Percentiles rank a stretch among this genome's conserved stretches.
phyloP scores from a whole-genome alignment of 2,797 vertebrate species.

The Chelmon rostratus region DNA sequence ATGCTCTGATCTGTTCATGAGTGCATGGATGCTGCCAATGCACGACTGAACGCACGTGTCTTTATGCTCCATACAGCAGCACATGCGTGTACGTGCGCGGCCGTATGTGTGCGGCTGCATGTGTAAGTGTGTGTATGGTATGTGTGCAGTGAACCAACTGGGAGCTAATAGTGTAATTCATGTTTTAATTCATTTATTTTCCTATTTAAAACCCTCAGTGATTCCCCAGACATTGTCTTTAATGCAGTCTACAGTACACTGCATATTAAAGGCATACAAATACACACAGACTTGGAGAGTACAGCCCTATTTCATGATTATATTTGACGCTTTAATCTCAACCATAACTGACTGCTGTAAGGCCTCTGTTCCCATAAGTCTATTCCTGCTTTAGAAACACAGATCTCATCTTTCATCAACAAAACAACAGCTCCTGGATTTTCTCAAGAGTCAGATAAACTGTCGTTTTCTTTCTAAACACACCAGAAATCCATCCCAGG shows the following conservation, averaged over 20 bases:
- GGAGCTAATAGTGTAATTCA: constrained; percentile 39
- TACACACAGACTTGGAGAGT: constrained; percentile 26
- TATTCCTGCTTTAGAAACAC: constrained; percentile 11
- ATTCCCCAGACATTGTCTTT: constrained; percentile 36
- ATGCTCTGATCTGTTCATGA: constrained; percentile 36
- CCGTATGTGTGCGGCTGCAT: not conserved
- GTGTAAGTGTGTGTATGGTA: constrained; percentile 7
- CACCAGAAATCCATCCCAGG: not conserved
- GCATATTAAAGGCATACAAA: constrained; percentile 34
- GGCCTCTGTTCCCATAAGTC: constrained; percentile 19
- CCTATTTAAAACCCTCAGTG: constrained; percentile 46
- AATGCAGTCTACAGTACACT: constrained; percentile 16
- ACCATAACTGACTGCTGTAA: constrained; percentile 26
- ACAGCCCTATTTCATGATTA: constrained; percentile 50
- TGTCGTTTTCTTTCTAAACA: not conserved
- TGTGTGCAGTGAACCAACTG: constrained; percentile 31
- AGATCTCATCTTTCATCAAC: constrained; percentile 20
- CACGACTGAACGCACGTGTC: not conserved
- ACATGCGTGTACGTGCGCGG: not conserved
- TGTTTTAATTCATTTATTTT: constrained; percentile 62
- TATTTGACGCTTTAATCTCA: constrained; percentile 63
- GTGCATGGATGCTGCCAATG: constrained; percentile 6
- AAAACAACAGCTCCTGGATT: constrained; percentile 16
- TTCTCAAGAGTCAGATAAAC: constrained; percentile 4
- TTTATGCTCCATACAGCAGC: not conserved